These are phyloP conservation scores for Drosophila kuntzei DNA, from an alignment of 2,888 invertebrate genomes.

Conservation along the genomic window DNA sequence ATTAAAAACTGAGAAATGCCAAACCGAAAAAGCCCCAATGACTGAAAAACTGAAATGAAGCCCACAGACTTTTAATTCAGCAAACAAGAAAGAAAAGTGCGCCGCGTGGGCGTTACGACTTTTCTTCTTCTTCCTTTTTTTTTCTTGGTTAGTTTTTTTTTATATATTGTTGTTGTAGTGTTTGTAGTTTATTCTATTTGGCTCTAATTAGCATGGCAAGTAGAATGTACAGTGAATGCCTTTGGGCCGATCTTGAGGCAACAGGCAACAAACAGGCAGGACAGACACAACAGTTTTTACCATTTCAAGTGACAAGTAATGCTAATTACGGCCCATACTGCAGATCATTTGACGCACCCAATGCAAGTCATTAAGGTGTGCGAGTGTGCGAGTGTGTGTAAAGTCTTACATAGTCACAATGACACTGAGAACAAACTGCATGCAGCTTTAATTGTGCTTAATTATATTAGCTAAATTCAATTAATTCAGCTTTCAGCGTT, in stretches of 20 bases:
- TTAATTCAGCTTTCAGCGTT: not conserved
- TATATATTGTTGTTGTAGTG: not conserved
- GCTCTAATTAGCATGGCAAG: conserved; percentile 51
- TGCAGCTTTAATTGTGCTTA: not conserved
- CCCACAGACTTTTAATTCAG: conserved; percentile 5
- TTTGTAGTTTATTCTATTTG: conserved; percentile 2
- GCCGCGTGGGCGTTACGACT: conserved; percentile 40
- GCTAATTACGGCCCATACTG: conserved; percentile 45
- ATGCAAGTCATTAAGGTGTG: conserved; percentile 22
- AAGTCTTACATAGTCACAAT: not conserved
- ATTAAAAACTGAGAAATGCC: not conserved
- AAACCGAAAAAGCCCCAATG: conserved; percentile 13
- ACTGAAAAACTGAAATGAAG: not conserved
- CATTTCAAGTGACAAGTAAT: conserved; percentile 48
- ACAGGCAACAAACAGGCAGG: conserved; percentile 2
- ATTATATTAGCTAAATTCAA: not conserved
- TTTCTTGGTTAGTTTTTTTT: not conserved
- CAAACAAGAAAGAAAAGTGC: not conserved
- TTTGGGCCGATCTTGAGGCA: conserved; percentile 6
- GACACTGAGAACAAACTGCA: not conserved
- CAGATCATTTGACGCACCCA: conserved; percentile 29
- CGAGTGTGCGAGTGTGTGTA: conserved; percentile 1
- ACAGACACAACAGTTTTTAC: conserved; percentile 23
- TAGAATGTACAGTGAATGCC: conserved; percentile 7
- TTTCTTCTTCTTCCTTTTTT: not conserved